A percentile compares a stretch with the other conserved stretches of the same genome.
These are phyloP conservation scores for Deilephila elpenor DNA, from an alignment of 2,888 invertebrate genomes.

Conservation along the genomic window DNA sequence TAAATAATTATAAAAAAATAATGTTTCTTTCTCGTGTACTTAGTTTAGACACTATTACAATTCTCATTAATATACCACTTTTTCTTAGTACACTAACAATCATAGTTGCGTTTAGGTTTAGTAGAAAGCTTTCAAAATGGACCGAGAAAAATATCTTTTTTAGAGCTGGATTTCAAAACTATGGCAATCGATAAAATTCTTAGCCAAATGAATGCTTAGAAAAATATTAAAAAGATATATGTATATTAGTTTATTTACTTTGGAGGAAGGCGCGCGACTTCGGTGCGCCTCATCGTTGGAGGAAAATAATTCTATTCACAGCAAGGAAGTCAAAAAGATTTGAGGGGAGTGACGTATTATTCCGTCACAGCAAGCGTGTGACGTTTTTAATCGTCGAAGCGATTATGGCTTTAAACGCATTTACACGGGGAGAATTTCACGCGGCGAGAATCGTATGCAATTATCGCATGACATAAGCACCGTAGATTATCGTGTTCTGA, in stretches of 20 bases:
- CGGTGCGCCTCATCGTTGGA: no score
- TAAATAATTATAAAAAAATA: conserved; percentile 7
- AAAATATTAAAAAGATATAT: not conserved
- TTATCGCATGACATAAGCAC: no score
- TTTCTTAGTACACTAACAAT: conserved; percentile 12
- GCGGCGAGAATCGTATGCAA: no score
- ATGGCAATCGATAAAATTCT: not conserved
- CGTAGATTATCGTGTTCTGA: no score
- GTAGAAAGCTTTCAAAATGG: not conserved
- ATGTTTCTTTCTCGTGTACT: conserved; percentile 18
- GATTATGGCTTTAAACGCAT: not conserved
- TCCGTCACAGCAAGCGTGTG: not conserved
- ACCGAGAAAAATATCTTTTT: no score
- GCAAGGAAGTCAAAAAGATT: not conserved
- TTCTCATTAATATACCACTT: not conserved
- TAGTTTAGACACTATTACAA: conserved; percentile 11
- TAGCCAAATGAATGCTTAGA: not conserved
- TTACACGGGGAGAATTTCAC: no score
- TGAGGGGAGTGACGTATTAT: not conserved
- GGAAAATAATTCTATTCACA: not conserved
- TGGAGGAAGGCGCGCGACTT: no score
- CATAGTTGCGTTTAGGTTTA: not conserved
- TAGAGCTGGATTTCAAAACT: not conserved
- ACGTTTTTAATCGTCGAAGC: not conserved
- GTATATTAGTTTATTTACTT: no score